These are phyloP conservation scores for Tetranychus truncatus DNA, from an alignment of 2,888 invertebrate species.

Conservation along the genomic window DNA sequence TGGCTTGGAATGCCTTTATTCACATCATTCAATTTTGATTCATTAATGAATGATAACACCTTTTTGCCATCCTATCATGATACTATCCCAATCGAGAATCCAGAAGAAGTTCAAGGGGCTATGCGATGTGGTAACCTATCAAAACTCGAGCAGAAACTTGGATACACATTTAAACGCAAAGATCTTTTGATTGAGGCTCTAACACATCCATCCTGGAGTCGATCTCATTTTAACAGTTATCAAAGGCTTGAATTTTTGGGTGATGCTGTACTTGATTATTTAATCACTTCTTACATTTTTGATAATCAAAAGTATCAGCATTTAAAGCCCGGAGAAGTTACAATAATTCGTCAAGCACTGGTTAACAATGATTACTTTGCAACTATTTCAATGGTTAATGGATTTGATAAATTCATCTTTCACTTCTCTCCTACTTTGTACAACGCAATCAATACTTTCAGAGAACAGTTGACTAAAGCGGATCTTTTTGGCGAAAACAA, in stretches of 20 bases:
- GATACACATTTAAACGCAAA: background rate
- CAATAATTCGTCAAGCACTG: conserved; percentile 78
- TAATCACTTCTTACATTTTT: conserved; percentile 59
- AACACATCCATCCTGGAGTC: conserved; percentile 9
- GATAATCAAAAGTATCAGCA: conserved; percentile 43
- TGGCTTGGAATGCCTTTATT: conserved; percentile 41
- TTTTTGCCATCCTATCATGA: background rate
- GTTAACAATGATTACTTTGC: conserved; percentile 94
- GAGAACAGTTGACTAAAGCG: background rate
- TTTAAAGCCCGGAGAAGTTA: conserved; percentile 64
- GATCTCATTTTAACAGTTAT: conserved; percentile 20
- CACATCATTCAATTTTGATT: background rate
- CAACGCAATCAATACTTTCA: background rate
- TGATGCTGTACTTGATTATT: conserved; percentile 74
- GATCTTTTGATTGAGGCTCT: background rate
- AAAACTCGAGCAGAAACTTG: background rate
- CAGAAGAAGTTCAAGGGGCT: background rate
- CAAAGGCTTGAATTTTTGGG: conserved; percentile 63
- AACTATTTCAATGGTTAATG: conserved; percentile 42
- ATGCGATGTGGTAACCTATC: background rate
- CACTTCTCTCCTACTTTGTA: background rate
- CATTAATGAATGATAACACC: background rate
- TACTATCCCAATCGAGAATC: background rate
- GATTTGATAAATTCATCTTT: background rate
- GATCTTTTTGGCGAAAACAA: background rate